Evolutionary conservation across 2,888 invertebrate genomes (phyloP).

Genomic region (Digitonthophagus gazella): DNA sequence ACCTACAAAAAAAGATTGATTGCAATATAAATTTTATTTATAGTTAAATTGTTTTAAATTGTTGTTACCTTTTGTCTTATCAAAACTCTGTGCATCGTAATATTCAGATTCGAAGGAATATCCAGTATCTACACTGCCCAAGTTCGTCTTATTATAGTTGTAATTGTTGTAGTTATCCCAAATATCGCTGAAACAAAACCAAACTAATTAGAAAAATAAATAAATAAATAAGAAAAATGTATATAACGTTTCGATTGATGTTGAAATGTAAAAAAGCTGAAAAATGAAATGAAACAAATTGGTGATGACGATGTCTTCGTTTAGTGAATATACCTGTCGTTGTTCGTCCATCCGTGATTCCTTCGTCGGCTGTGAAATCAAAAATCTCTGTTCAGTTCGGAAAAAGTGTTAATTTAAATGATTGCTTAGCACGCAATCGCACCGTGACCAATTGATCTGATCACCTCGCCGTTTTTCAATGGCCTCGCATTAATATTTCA

Average conservation of each 20-base stretch:
- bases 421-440: too few relatives aligned
- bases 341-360: constrained; percentile 57
- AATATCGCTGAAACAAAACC: constrained; percentile 52
- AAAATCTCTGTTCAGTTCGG: too few relatives aligned
- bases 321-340: constrained; percentile 53
- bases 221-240: not conserved
- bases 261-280: not conserved
- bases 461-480: too few relatives aligned
- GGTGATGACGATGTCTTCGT: constrained; percentile 15
- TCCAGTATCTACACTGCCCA: constrained; percentile 48
- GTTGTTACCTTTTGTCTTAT: constrained; percentile 42
- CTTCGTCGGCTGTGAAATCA: constrained; percentile 52
- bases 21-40: not conserved
- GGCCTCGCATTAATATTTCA: not conserved
- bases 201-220: not conserved
- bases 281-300: not conserved
- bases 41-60: not conserved
- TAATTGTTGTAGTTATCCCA: constrained; percentile 57
- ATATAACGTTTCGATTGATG: not conserved
- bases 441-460: too few relatives aligned
- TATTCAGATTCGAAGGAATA: constrained; percentile 51
- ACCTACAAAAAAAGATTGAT: constrained; percentile 36
- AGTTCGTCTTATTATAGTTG: constrained; percentile 45
- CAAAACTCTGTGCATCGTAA: constrained; percentile 45
- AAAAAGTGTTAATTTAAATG: too few relatives aligned